Conservation (phyloP, 2,888 invertebrate species). For the Lacanobia wlatinum region DNA sequence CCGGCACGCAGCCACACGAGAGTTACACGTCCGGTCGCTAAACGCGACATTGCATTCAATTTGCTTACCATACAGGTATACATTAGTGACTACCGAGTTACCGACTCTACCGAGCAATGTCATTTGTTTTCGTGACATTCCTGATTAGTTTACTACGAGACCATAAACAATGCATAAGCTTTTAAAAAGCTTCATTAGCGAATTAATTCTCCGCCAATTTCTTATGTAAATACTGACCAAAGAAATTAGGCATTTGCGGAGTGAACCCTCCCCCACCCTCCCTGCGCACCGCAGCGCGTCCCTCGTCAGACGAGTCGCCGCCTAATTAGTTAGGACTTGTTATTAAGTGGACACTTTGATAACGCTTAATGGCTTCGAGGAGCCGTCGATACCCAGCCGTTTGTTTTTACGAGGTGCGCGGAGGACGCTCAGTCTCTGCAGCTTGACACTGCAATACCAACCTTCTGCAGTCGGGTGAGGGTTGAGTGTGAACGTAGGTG, state of each 20-base stretch:
- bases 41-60: slow-evolving; percentile 12
- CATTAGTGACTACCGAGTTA: background rate
- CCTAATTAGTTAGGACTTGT: slow-evolving; percentile 80
- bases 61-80: background rate
- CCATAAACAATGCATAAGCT: background rate
- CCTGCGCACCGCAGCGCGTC: background rate
- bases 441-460: slow-evolving; percentile 6
- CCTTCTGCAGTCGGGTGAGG: slow-evolving; percentile 30
- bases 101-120: background rate
- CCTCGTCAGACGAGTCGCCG: slow-evolving; percentile 54
- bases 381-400: slow-evolving; percentile 68
- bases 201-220: slow-evolving; percentile 2
- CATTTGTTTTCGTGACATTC: slow-evolving; percentile 8
- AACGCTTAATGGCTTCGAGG: slow-evolving; percentile 75
- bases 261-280: too few species aligned
- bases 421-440: slow-evolving; percentile 23
- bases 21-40: slow-evolving; percentile 14
- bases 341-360: slow-evolving; percentile 76
- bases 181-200: background rate
- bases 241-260: slow-evolving; percentile 25
- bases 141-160: background rate
- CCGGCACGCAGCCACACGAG: background rate
- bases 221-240: slow-evolving; percentile 7
- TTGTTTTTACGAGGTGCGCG: slow-evolving; percentile 71
- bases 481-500: slow-evolving; percentile 2